Base-by-base conservation (phyloP, 2,113 vertebrate species). In the Saguinus imperator region DNA sequence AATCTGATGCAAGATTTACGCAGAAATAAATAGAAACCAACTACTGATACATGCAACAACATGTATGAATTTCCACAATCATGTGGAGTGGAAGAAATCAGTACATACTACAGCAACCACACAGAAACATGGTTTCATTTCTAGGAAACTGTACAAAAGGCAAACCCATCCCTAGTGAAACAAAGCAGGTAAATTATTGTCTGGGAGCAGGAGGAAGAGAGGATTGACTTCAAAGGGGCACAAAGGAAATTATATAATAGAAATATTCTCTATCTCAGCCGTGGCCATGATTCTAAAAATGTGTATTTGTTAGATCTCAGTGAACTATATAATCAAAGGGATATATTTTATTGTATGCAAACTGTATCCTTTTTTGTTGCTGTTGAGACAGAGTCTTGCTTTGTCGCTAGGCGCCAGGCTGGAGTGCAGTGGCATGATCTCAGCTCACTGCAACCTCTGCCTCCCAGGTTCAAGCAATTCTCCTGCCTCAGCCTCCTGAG, bases 21-120 rank as follows among this genome's bases (percentile, higher is more conserved):
- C 29, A 94, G 66, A 94, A 94, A 76, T 29, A 81, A 89, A 79
- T 23, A 83, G 37, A 43, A 96, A 75, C 20, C 14, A 61, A n/a
- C 13, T 73, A 90, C 35, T 75, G 72, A 43, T 29, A 68, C 10
- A 81, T 32, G 40, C n/a, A 91, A 48, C 40, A 70, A 70, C 12
- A 85, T 80, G 43, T 20, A 90, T 75, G 83, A 73, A 84, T 68
- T 35, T 85, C 66, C 52, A 79, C 72, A 64, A 80, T 55, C 27
- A 80, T 32, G 52, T n/a, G 45, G 75, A 91, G 35, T 66, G 35
- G 52, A 94, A 95, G 43, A 80, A 76, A n/a, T 89, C 52, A 90
- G 89, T 87, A 87, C n/a, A 80, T 9, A 76, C 48, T 75, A 58
- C 3, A 64, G 61, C 29, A 64, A 64, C 61, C 61, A 64, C 61